Conservation (phyloP, 2,888 invertebrate genomes). For the Bellardia bayeri region DNA sequence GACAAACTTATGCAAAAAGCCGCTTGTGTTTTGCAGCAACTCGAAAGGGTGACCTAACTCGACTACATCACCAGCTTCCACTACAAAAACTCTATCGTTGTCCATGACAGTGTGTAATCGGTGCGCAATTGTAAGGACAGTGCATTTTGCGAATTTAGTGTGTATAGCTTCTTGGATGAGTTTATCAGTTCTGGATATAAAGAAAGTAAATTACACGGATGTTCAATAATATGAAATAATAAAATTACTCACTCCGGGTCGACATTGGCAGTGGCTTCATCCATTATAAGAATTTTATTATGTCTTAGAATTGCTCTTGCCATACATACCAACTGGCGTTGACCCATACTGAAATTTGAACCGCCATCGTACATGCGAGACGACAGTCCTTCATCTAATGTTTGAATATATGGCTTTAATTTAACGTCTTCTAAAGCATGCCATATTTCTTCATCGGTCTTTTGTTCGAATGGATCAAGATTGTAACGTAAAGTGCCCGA, state of each 20-base stretch:
- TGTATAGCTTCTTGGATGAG: constrained; percentile 93
- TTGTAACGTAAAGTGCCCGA: constrained; percentile 92
- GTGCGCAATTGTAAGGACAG: constrained; percentile 96
- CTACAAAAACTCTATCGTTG: constrained; percentile 92
- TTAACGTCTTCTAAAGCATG: constrained; percentile 91
- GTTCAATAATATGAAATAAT: neutral
- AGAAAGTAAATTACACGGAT: neutral
- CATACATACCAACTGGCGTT: constrained; percentile 94
- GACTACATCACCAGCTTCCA: constrained; percentile 89
- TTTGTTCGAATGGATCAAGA: constrained; percentile 92
- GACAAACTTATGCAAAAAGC: constrained; percentile 88
- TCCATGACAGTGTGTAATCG: constrained; percentile 96
- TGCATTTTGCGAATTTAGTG: constrained; percentile 91
- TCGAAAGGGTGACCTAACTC: constrained; percentile 92
- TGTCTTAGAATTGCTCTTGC: constrained; percentile 92
- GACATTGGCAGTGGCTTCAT: constrained; percentile 96
- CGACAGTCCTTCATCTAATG: constrained; percentile 85
- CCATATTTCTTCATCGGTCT: constrained; percentile 91
- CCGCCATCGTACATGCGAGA: constrained; percentile 90
- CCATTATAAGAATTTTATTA: constrained; percentile 92
- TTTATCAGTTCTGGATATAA: constrained; percentile 88
- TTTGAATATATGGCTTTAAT: constrained; percentile 88
- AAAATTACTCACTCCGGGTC: constrained; percentile 89
- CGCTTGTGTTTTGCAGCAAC: constrained; percentile 86
- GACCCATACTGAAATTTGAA: constrained; percentile 93